Conservation (phyloP, 2,888 invertebrate genomes). For the Rhamphomyia laevipes region DNA sequence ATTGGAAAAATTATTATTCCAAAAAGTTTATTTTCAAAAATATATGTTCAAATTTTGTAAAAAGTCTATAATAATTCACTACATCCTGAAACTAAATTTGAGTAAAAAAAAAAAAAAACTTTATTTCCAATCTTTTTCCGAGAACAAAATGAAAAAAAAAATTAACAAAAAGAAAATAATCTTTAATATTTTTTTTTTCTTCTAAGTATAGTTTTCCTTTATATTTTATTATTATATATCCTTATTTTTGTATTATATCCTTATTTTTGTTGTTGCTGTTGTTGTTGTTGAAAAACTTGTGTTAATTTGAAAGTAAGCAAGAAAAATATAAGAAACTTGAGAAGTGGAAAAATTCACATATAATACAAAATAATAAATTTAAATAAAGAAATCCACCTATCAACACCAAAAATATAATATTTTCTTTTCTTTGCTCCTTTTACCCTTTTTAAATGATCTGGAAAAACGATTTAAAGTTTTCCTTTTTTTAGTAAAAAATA, state of each 20-base stretch:
- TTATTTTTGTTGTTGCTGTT: not conserved
- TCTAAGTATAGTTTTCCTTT: too few species aligned
- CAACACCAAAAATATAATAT: not conserved
- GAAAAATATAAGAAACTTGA: not conserved
- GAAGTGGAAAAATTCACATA: not conserved
- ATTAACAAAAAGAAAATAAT: too few species aligned
- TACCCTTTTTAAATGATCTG: constrained; percentile 11
- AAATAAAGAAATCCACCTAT: constrained; percentile 11
- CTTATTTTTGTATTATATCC: not conserved
- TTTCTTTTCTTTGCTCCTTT: not conserved
- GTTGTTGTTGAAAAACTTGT: not conserved
- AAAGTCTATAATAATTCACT: too few species aligned
- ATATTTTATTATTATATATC: not conserved
- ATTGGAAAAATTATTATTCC: too few species aligned
- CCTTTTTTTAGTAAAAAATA: not conserved
- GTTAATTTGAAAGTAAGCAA: not conserved
- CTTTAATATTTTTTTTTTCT: too few species aligned
- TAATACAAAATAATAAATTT: constrained; percentile 5
- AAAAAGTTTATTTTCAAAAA: too few species aligned
- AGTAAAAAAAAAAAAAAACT: too few species aligned
- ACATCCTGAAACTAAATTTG: too few species aligned
- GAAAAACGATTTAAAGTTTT: constrained; percentile 11
- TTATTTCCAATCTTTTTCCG: too few species aligned
- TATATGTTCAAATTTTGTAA: too few species aligned
- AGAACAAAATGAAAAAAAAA: too few species aligned